Percentiles rank a stretch among this genome's conserved stretches.
Evolutionary conservation across 2,797 vertebrate species (phyloP).

Genomic region (Coregonus sp.): DNA sequence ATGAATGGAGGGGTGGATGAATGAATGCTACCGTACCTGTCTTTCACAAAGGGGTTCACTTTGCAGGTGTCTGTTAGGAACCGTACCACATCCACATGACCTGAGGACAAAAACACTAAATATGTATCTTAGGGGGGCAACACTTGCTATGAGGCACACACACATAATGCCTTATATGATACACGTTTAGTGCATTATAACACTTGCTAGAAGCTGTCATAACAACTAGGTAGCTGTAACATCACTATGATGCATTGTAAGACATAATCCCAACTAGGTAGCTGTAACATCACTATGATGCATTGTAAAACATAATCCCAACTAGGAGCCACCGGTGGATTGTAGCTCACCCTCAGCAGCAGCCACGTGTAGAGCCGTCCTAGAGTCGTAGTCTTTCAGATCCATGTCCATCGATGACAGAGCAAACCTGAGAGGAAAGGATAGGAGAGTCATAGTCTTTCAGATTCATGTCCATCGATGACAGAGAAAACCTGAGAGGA

Average conservation of each 20-base stretch:
- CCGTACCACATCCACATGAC: slow-evolving; percentile 81
- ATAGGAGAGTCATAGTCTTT: slow-evolving; percentile 66
- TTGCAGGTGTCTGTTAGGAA: slow-evolving; percentile 84
- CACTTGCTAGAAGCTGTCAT: too few species aligned
- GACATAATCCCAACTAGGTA: neutral
- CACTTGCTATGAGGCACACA: too few species aligned
- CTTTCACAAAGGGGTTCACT: slow-evolving; percentile 84
- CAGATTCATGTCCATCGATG: slow-evolving; percentile 85
- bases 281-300: too few species aligned
- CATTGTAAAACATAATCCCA: too few species aligned
- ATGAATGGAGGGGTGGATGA: neutral
- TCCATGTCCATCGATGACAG: slow-evolving; percentile 88
- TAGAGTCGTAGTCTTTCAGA: slow-evolving; percentile 85
- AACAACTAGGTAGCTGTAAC: too few species aligned
- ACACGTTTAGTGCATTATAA: too few species aligned
- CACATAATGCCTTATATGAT: neutral
- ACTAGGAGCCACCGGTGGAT: neutral
- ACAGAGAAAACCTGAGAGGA: slow-evolving; percentile 80
- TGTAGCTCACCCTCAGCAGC: slow-evolving; percentile 81
- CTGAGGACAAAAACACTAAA: slow-evolving; percentile 54
- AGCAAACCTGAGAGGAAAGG: slow-evolving; percentile 75
- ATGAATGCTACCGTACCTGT: slow-evolving; percentile 72
- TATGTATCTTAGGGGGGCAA: too few species aligned
- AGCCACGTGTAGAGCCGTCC: slow-evolving; percentile 84
- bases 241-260: too few species aligned